Conservation (phyloP, 2,113 vertebrate genomes). For the Oryzias javanicus region DNA sequence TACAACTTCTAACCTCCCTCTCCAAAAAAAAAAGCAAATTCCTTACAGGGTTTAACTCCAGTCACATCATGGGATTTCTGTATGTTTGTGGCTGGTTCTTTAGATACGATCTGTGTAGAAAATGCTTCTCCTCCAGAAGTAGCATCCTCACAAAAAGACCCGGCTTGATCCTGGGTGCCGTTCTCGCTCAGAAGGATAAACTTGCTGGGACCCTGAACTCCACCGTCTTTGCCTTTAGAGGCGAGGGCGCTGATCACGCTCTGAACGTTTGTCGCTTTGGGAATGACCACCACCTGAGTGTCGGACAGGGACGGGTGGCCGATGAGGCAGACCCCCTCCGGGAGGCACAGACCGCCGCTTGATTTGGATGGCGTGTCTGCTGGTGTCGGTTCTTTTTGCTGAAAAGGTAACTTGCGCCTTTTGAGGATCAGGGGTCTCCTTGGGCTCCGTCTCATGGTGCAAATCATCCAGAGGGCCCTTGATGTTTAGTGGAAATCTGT, state of each 20-base stretch:
- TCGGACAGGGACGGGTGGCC: conserved; percentile 87
- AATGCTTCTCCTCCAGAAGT: not conserved
- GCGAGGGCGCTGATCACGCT: conserved; percentile 87
- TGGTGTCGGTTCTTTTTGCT: conserved; percentile 56
- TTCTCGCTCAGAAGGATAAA: conserved; percentile 88
- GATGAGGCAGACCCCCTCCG: conserved; percentile 83
- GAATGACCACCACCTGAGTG: conserved; percentile 88
- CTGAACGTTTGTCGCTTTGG: conserved; percentile 82
- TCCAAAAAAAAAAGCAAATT: not conserved
- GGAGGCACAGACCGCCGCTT: conserved; percentile 62
- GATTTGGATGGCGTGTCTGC: conserved; percentile 28
- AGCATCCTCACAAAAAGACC: conserved; percentile 16
- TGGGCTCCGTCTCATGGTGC: conserved; percentile 90
- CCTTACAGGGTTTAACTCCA: conserved; percentile 52
- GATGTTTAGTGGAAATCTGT: conserved; percentile 36
- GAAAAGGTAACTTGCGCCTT: conserved; percentile 84
- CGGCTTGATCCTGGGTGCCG: conserved; percentile 15
- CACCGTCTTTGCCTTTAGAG: conserved; percentile 87
- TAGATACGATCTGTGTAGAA: conserved; percentile 3
- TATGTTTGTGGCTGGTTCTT: conserved; percentile 4
- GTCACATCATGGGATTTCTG: conserved; percentile 13
- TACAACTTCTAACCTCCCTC: not conserved
- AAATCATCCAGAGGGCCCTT: conserved; percentile 44
- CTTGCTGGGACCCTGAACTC: conserved; percentile 86
- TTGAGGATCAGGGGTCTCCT: conserved; percentile 93